Conservation (phyloP, 2,888 invertebrate genomes). For the Stenoptilia bipunctidactyla region DNA sequence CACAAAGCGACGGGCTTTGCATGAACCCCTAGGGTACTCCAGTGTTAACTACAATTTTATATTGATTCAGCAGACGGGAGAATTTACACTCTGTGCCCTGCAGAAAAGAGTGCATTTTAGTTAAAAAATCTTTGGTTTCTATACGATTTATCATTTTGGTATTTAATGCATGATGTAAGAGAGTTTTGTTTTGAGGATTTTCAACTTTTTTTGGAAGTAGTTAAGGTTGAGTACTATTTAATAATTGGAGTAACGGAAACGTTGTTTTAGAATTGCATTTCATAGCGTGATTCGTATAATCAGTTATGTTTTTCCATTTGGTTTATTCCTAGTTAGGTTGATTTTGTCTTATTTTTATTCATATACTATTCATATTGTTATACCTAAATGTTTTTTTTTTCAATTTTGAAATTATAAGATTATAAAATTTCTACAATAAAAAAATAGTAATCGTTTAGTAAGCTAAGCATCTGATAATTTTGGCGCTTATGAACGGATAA, state of each 20-base stretch:
- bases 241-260: slow-evolving; percentile 3
- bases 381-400: too few relatives aligned
- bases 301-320: background rate
- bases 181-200: background rate
- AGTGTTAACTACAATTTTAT: background rate
- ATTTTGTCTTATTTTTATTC: too few relatives aligned
- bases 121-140: background rate
- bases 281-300: background rate
- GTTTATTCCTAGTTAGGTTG: too few relatives aligned
- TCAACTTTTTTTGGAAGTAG: background rate
- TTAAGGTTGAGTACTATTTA: slow-evolving; percentile 13
- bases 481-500: too few relatives aligned
- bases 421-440: too few relatives aligned
- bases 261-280: slow-evolving; percentile 20
- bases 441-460: too few relatives aligned
- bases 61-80: background rate
- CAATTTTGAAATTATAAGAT: too few relatives aligned
- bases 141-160: background rate
- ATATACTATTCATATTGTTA: too few relatives aligned
- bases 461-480: too few relatives aligned
- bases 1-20: slow-evolving; percentile 13
- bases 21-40: background rate
- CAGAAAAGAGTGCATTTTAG: background rate
- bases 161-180: background rate
- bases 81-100: rapidly evolving